These are phyloP conservation scores for Psylliodes chrysocephalus DNA, from an alignment of 2,888 invertebrate genomes.

Conservation along the genomic window DNA sequence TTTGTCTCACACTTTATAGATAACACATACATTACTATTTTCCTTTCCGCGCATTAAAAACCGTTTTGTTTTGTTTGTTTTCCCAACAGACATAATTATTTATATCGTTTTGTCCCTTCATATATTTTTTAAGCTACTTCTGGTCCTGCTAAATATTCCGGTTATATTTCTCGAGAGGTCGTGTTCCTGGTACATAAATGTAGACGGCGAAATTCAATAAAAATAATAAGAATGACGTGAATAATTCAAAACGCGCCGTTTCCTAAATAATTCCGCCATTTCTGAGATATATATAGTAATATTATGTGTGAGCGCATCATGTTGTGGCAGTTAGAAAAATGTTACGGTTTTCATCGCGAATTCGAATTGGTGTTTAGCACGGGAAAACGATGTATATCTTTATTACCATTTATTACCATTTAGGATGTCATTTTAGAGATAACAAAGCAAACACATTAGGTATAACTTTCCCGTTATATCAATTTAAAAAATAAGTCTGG, in stretches of 20 bases:
- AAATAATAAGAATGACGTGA: constrained; percentile 30
- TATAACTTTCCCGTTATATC: too few relatives aligned
- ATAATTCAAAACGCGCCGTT: constrained; percentile 31
- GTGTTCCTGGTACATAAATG: constrained; percentile 26
- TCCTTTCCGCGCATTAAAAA: too few relatives aligned
- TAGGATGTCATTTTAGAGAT: neutral
- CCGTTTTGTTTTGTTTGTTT: too few relatives aligned
- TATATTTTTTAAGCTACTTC: neutral
- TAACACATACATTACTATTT: too few relatives aligned
- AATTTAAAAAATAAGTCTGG: too few relatives aligned
- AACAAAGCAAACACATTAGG: too few relatives aligned
- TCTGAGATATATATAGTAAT: constrained; percentile 22
- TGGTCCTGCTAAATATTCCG: constrained; percentile 27
- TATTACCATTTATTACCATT: constrained; percentile 1
- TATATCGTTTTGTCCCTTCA: neutral
- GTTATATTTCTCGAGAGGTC: constrained; percentile 24
- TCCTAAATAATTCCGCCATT: constrained; percentile 32
- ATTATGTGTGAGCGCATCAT: constrained; percentile 25
- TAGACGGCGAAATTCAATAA: constrained; percentile 28
- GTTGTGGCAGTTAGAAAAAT: constrained; percentile 17
- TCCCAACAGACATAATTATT: too few relatives aligned
- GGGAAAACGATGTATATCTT: neutral
- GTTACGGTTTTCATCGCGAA: constrained; percentile 16
- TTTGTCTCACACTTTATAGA: too few relatives aligned
- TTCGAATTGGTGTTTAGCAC: constrained; percentile 9